phyloP scores from a whole-genome alignment of 2,797 vertebrate species.

The Prionace glauca region DNA sequence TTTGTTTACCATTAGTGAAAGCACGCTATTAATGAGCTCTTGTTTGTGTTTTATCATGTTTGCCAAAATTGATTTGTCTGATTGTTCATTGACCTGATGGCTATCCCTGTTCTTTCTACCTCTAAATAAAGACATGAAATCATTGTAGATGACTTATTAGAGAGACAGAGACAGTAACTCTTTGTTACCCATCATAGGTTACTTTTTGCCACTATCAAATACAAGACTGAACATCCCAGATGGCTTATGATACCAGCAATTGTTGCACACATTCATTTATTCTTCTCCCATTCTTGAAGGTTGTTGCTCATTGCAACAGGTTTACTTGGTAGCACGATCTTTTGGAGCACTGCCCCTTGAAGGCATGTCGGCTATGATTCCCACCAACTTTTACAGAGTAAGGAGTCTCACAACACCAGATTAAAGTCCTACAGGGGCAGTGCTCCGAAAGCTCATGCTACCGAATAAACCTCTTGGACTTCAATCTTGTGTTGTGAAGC shows the following conservation, averaged over 20 bases:
- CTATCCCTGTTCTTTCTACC: constrained; percentile 30
- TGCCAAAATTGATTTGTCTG: constrained; percentile 38
- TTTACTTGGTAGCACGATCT: too few relatives aligned
- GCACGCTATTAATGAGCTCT: constrained; percentile 59
- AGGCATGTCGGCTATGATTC: too few relatives aligned
- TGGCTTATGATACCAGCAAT: background rate
- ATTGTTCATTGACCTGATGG: constrained; percentile 37
- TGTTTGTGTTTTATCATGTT: constrained; percentile 50
- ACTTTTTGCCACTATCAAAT: background rate
- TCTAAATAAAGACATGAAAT: constrained; percentile 35
- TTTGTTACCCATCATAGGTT: constrained; percentile 14
- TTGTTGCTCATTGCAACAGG: background rate
- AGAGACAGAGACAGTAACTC: background rate
- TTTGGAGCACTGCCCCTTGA: too few relatives aligned
- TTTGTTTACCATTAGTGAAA: constrained; percentile 62
- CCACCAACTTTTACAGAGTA: too few relatives aligned
- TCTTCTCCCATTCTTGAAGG: background rate
- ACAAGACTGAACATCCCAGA: constrained; percentile 1
- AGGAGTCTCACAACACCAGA: too few relatives aligned
- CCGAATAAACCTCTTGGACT: too few relatives aligned
- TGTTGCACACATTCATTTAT: background rate
- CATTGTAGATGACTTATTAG: constrained; percentile 30
- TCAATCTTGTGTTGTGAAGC: too few relatives aligned
- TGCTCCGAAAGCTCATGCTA: too few relatives aligned
- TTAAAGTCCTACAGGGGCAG: too few relatives aligned